Base-by-base conservation (phyloP, 37 sponge, comb jelly and placozoan genomes). In the Geodia barretti region DNA sequence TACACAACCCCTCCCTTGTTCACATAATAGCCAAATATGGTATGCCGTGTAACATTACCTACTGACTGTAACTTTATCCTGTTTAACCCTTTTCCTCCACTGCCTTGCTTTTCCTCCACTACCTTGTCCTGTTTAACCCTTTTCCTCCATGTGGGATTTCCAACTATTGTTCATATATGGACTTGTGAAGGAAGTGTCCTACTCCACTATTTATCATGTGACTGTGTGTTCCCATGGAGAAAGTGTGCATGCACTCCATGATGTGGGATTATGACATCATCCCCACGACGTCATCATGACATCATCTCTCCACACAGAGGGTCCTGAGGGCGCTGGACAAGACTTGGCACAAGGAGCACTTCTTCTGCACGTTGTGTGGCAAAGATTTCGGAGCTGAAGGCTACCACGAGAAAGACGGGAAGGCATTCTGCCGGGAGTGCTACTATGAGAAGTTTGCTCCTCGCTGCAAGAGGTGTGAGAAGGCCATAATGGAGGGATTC, bases 261-360 rank as follows among this genome's bases (percentile, higher is more conserved):
- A n/a, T n/a, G n/a, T n/a, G 54, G 54, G 14, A 47, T 17, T 47
- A 47, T 47, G 54, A 47, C 54, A 47, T 47, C 54, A 47, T 47
- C 7, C 7, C 14, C 7, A 47, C 14, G 54, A 47, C 14, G 54
- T 47, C 54, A 47, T 47, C 14, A 14, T 47, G 14, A 14, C 14
- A 14, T 7, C 14, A 17, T 47, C 54, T 14, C 54, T 47, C 14
- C 54, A 47, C 14, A 47, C 87, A 98, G 98, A 81, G 90, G 19
- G 91, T 93, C 73, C 92, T 96, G 67, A 92, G 94, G 72, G 99
- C 99, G 28, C 76, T 98, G 73, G 89, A 90, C 61, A 89, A 94
- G 85, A 91, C 99, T 0, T 98, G 99, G 99, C 99, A 98, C 84
- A 97, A 97, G 1, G 97, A 98, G 70, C 97, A 96, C 77, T 98